Conservation (phyloP, 2,797 vertebrate species). For the Enteromius argenteus region DNA sequence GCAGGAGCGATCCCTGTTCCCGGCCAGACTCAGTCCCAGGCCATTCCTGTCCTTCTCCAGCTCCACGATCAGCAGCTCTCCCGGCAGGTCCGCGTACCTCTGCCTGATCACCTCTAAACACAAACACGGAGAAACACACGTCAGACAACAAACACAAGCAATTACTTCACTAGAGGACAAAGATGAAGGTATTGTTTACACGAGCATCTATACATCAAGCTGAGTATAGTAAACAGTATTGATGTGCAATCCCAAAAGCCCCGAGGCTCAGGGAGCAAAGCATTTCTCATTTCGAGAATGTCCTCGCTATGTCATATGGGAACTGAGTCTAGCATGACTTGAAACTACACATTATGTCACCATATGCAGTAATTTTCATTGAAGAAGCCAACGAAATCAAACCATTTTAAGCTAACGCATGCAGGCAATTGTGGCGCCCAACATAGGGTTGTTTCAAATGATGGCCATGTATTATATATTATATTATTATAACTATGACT, state of each 20-base stretch:
- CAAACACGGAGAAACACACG: neutral
- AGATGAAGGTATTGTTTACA: constrained; percentile 16
- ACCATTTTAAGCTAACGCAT: neutral
- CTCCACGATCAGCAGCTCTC: constrained; percentile 90
- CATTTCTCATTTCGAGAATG: constrained; percentile 5
- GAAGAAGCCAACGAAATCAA: neutral
- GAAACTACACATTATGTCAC: neutral
- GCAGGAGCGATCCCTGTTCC: constrained; percentile 90
- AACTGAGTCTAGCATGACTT: neutral
- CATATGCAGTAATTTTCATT: neutral
- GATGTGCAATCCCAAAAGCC: constrained; percentile 18
- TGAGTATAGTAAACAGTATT: constrained; percentile 4
- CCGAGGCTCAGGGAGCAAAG: neutral
- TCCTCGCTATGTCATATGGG: neutral
- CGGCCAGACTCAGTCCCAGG: constrained; percentile 93
- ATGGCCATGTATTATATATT: too few species aligned
- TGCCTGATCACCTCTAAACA: constrained; percentile 90
- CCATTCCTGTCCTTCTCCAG: constrained; percentile 93
- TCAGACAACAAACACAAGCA: constrained; percentile 34
- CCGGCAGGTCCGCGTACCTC: constrained; percentile 90
- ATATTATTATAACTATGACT: too few species aligned
- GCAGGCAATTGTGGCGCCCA: neutral
- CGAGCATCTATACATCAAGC: neutral
- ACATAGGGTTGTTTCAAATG: neutral
- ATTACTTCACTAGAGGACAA: neutral